A percentile compares a stretch with the other conserved stretches of the same genome.
These are phyloP conservation scores for Columba guinea DNA, from an alignment of 2,797 vertebrate genomes.

Conservation along the genomic window DNA sequence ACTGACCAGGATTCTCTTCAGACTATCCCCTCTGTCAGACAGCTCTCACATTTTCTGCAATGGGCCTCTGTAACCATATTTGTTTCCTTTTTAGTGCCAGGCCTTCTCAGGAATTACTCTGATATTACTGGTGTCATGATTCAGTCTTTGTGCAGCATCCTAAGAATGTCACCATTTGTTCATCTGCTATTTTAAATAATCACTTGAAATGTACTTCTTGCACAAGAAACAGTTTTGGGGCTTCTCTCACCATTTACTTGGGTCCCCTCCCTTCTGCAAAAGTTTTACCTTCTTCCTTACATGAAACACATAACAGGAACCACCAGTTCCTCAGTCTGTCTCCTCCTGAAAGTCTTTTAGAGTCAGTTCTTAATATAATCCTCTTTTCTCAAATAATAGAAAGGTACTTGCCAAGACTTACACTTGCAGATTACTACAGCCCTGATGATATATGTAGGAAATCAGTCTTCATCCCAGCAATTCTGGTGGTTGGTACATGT, in stretches of 20 bases:
- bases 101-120: neutral
- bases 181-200: neutral
- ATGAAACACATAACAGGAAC: neutral
- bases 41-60: neutral
- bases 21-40: neutral
- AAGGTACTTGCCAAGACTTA: neutral
- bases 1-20: neutral
- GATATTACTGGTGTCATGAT: neutral
- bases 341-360: neutral
- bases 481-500: neutral
- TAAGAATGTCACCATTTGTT: neutral
- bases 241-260: neutral
- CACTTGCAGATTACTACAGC: neutral
- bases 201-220: neutral
- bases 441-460: neutral
- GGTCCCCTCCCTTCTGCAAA: neutral
- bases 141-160: neutral
- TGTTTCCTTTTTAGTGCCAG: neutral
- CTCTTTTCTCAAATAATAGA: neutral
- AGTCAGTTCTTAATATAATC: neutral
- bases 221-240: neutral
- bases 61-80: neutral
- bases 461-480: neutral
- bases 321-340: neutral
- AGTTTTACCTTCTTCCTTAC: neutral